These are phyloP conservation scores for Lasiommata megera DNA, from an alignment of 2,888 invertebrate genomes.

Conservation along the genomic window DNA sequence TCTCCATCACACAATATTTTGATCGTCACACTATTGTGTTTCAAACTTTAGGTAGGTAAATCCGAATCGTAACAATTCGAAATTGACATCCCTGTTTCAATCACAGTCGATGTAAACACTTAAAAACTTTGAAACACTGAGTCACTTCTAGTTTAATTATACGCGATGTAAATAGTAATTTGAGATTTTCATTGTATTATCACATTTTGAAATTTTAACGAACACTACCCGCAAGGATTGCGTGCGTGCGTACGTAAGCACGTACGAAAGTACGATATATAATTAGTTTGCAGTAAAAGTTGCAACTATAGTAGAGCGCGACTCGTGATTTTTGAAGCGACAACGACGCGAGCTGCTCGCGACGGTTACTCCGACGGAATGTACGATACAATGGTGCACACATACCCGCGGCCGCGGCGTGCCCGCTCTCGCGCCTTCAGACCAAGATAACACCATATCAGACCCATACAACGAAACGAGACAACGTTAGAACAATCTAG, in stretches of 20 bases:
- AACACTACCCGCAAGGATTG: constrained; percentile 12
- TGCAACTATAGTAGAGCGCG: constrained; percentile 42
- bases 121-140: constrained; percentile 63
- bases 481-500: constrained; percentile 26
- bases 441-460: constrained; percentile 51
- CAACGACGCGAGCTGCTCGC: constrained; percentile 55
- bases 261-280: constrained; percentile 28
- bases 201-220: constrained; percentile 31
- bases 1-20: constrained; percentile 45
- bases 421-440: constrained; percentile 37
- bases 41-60: constrained; percentile 39
- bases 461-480: constrained; percentile 46
- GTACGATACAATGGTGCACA: constrained; percentile 42
- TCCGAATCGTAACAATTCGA: constrained; percentile 41
- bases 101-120: constrained; percentile 60
- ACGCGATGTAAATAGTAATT: constrained; percentile 35
- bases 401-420: constrained; percentile 35
- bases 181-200: constrained; percentile 21
- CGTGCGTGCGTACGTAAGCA: constrained; percentile 17
- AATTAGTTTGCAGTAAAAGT: constrained; percentile 49
- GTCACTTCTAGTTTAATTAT: constrained; percentile 59
- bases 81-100: constrained; percentile 56
- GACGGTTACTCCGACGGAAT: constrained; percentile 56
- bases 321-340: constrained; percentile 39
- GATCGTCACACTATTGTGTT: constrained; percentile 53